Evolutionary conservation across 2,113 vertebrate genomes (phyloP), one percentile per base, ranked within the genome.

Genomic region (Condylura cristata): DNA sequence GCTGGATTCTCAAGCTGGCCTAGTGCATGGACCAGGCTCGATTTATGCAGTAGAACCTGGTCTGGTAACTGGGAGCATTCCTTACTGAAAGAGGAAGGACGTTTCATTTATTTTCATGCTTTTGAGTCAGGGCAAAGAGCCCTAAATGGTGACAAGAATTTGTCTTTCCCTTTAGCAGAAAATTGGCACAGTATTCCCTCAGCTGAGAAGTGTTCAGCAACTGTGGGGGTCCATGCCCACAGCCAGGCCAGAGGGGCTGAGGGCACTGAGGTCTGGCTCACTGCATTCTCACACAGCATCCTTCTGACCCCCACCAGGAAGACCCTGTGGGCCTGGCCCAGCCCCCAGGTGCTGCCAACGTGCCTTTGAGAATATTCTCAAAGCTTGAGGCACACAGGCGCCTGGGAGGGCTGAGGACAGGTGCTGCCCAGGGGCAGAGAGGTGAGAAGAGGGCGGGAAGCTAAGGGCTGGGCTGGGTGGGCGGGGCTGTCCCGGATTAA

Each of bases 101-200:
- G 17, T 58, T 68, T 32, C 51, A 39, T 20, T 22, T 18, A n/a
- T 28, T 56, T 37, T 4, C 4, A 0, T 24, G 80, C 30, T 61
- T 87, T 80, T 56, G 46, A 41, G 51, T 79, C 26, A 71, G 46
- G 76, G 76, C 0, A 7, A 82, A 68, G 80, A 66, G n/a, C 9
- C 53, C 63, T 63, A 18, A 84, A 61, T 41, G 56, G n/a, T 41
- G 30, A 70, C 37, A 80, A n/a, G 26, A 93, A 37, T 41, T 65
- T 86, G 37, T 79, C 63, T 91, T 48, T 83, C n/a, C 76, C 0
- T 58, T 61, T 48, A 79, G 39, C 41, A 86, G 41, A 86, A 89
- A 60, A 68, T 90, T 70, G 68, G 41, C n/a, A 37, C 53, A 17
- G 60, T 60, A 24, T 81, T 66, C 3, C 28, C 53, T 81, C 68